Evolutionary conservation across 1,140 invertebrate species (phyloP).

Genomic region (Matsumurasca onukii): DNA sequence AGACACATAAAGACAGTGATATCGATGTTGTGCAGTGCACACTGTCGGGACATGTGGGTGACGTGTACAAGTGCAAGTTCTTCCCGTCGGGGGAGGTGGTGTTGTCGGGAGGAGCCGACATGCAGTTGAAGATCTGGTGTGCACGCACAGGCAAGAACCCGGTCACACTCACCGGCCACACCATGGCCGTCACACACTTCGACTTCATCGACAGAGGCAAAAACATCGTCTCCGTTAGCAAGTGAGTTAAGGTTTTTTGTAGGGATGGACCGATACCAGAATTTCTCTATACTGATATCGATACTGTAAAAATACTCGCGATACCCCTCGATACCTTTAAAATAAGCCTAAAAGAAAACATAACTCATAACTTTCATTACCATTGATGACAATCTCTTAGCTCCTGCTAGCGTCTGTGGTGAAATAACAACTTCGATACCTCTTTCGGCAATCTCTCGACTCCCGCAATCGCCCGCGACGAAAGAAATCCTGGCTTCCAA

Average conservation of each 20-base stretch:
- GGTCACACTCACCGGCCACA: constrained; percentile 66
- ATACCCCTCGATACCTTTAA: too few relatives aligned
- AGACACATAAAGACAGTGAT: not conserved
- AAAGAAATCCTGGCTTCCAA: too few relatives aligned
- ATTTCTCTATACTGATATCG: too few relatives aligned
- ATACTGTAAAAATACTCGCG: too few relatives aligned
- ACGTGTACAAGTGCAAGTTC: constrained; percentile 67
- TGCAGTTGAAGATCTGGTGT: constrained; percentile 68
- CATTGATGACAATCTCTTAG: too few relatives aligned
- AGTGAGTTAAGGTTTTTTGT: constrained; percentile 44
- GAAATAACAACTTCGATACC: too few relatives aligned
- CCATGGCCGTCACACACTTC: constrained; percentile 62
- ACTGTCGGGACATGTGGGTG: constrained; percentile 65
- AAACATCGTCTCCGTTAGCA: constrained; percentile 70
- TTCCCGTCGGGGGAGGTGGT: constrained; percentile 72
- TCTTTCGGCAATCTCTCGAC: too few relatives aligned
- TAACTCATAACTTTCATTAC: too few relatives aligned
- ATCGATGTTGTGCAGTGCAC: constrained; percentile 51
- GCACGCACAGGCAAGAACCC: constrained; percentile 66
- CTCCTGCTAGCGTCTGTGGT: too few relatives aligned
- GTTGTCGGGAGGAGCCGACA: constrained; percentile 67
- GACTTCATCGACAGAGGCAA: constrained; percentile 68
- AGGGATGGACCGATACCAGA: too few relatives aligned
- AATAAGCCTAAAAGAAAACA: too few relatives aligned
- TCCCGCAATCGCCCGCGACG: too few relatives aligned